phyloP scores from a whole-genome alignment of 2,888 invertebrate genomes.

The Microdon myrmicae region DNA sequence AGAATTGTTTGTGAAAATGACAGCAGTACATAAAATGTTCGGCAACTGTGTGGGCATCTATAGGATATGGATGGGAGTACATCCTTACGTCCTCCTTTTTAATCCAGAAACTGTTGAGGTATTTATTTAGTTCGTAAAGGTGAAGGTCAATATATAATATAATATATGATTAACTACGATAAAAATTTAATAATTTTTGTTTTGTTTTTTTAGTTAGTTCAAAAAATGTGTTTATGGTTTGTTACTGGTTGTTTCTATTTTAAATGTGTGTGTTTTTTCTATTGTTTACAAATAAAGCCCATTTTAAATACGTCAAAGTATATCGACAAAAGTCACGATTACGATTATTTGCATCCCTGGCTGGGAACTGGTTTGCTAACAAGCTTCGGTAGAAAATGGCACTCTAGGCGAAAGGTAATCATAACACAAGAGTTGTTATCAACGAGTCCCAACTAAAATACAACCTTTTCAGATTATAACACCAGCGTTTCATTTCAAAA shows the following conservation, averaged over 20 bases:
- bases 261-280: constrained; percentile 2
- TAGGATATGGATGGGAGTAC: constrained; percentile 68
- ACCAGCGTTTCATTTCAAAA: constrained; percentile 77
- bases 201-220: neutral
- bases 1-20: constrained; percentile 69
- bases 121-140: constrained; percentile 40
- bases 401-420: constrained; percentile 69
- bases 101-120: constrained; percentile 69
- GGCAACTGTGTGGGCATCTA: constrained; percentile 68
- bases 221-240: neutral
- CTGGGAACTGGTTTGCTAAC: constrained; percentile 71
- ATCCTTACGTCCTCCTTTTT: constrained; percentile 68
- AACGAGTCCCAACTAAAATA: no score
- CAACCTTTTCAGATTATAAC: constrained; percentile 69
- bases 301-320: constrained; percentile 71
- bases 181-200: neutral
- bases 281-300: constrained; percentile 62
- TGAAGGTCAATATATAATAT: constrained; percentile 9
- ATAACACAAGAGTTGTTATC: neutral
- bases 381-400: constrained; percentile 72
- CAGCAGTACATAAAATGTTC: constrained; percentile 68
- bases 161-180: neutral
- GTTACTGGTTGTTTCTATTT: neutral
- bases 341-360: constrained; percentile 71
- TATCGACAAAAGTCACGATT: constrained; percentile 72